Conservation (phyloP, 2,888 invertebrate genomes). For the Aleiodes testaceus region DNA sequence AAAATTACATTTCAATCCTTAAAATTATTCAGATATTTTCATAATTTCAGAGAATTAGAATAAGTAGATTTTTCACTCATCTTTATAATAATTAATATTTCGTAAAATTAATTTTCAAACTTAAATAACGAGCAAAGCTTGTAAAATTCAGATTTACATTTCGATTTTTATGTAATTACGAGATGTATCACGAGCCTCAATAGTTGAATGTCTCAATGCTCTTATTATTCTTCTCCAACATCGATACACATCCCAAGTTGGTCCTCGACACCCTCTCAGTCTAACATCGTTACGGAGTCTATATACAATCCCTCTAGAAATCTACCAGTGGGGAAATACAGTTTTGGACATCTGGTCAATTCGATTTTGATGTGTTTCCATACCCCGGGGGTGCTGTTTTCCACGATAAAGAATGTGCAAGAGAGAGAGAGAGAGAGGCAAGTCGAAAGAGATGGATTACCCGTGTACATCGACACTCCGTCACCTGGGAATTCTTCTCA, state of each 20-base stretch:
- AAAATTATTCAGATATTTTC: too few relatives aligned
- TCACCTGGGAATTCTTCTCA: constrained; percentile 10
- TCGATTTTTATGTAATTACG: constrained; percentile 38
- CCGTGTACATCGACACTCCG: constrained; percentile 14
- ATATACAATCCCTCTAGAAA: constrained; percentile 32
- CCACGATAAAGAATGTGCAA: constrained; percentile 22
- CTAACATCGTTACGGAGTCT: constrained; percentile 28
- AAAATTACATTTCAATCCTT: too few relatives aligned
- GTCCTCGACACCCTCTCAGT: constrained; percentile 31
- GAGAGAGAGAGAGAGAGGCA: background rate
- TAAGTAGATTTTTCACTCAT: too few relatives aligned
- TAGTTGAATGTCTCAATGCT: constrained; percentile 38
- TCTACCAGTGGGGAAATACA: constrained; percentile 53
- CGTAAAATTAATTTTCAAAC: too few relatives aligned
- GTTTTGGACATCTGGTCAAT: constrained; percentile 72
- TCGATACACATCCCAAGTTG: constrained; percentile 24
- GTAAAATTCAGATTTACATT: too few relatives aligned
- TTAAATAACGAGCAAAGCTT: too few relatives aligned
- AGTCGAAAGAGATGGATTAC: constrained; percentile 16
- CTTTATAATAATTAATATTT: too few relatives aligned
- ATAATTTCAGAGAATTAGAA: background rate
- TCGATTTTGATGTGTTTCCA: constrained; percentile 73
- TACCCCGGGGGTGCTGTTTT: constrained; percentile 59
- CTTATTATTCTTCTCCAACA: constrained; percentile 10
- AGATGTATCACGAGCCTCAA: constrained; percentile 46